phyloP scores from a whole-genome alignment of 2,888 invertebrate species.

The Doris montereyensis region DNA sequence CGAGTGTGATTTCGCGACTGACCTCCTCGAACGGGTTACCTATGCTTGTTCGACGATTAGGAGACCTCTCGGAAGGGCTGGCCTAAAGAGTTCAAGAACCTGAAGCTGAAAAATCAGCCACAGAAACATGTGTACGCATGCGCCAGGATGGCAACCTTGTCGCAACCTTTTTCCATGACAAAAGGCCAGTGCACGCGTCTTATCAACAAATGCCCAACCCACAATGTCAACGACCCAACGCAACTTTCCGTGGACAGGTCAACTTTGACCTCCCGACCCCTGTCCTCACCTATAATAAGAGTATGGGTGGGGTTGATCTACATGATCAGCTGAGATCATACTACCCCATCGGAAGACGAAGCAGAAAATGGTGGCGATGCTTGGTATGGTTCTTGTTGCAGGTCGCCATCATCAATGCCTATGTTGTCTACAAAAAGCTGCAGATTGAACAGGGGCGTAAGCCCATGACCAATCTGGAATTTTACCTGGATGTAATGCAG shows the following conservation, averaged over 20 bases:
- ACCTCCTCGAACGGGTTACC: background rate
- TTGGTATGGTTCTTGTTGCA: background rate
- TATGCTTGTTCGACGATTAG: background rate
- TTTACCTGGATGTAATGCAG: background rate
- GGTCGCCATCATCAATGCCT: background rate
- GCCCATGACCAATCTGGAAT: background rate
- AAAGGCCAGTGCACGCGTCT: too few relatives aligned
- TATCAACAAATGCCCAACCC: too few relatives aligned
- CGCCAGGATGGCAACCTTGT: too few relatives aligned
- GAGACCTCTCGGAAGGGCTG: background rate
- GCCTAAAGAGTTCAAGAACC: background rate
- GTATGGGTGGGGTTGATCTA: background rate
- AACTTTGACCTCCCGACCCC: background rate
- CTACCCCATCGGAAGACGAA: constrained; percentile 4
- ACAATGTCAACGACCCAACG: too few relatives aligned
- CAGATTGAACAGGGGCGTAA: background rate
- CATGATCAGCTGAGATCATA: constrained; percentile 2
- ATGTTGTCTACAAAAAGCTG: background rate
- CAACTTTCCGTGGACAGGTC: background rate
- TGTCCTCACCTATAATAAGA: background rate
- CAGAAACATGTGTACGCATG: too few relatives aligned
- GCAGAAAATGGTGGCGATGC: constrained; percentile 16
- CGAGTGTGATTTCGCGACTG: background rate
- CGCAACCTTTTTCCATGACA: too few relatives aligned
- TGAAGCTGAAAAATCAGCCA: too few relatives aligned